phyloP scores from a whole-genome alignment of 1,140 invertebrate genomes.

The Penaeus chinensis region DNA sequence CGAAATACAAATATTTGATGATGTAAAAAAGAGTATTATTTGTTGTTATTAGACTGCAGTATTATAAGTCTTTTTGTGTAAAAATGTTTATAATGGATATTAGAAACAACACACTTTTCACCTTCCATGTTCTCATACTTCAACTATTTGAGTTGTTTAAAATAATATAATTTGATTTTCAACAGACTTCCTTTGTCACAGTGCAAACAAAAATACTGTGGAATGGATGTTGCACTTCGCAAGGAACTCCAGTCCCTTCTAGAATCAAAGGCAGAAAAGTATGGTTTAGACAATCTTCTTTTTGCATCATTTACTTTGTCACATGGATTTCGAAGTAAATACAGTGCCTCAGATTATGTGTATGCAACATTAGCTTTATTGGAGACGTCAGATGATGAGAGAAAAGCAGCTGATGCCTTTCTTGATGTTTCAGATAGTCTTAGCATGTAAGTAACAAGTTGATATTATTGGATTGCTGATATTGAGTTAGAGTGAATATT shows the following conservation, averaged over 20 bases:
- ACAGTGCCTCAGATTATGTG: constrained; percentile 86
- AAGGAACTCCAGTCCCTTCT: constrained; percentile 80
- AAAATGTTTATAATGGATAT: not conserved
- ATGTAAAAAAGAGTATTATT: no score
- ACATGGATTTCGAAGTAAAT: constrained; percentile 84
- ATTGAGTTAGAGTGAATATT: not conserved
- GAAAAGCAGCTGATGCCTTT: constrained; percentile 75
- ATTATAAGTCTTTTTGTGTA: no score
- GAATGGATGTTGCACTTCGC: constrained; percentile 88
- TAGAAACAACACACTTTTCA: not conserved
- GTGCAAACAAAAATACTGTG: constrained; percentile 84
- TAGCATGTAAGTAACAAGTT: constrained; percentile 68
- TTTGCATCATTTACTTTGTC: constrained; percentile 83
- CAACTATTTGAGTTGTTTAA: not conserved
- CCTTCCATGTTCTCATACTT: not conserved
- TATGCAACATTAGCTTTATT: constrained; percentile 83
- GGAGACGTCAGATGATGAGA: constrained; percentile 73
- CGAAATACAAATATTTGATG: no score
- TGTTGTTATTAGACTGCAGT: no score
- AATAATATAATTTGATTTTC: not conserved
- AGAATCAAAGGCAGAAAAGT: constrained; percentile 82
- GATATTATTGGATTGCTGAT: not conserved
- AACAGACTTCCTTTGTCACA: constrained; percentile 81
- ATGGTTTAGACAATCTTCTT: constrained; percentile 80
- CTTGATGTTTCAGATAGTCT: constrained; percentile 81